Evolutionary conservation across 2,797 vertebrate genomes (phyloP).

Genomic region (Vespertilio murinus): DNA sequence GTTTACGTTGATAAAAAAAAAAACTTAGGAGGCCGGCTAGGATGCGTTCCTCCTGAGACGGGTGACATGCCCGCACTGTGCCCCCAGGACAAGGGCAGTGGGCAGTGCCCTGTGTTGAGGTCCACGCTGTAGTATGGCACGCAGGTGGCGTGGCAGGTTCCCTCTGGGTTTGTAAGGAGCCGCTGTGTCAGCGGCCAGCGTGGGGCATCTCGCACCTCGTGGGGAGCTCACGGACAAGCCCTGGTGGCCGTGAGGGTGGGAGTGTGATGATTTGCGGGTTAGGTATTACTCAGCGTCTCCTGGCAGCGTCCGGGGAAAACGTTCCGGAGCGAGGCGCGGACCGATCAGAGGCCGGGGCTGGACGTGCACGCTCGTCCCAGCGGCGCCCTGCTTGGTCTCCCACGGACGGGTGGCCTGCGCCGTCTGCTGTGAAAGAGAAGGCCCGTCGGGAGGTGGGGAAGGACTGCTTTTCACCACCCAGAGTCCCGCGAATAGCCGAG

Average conservation of each 20-base stretch:
- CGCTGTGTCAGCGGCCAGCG: slow-evolving; percentile 79
- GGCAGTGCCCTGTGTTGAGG: slow-evolving; percentile 66
- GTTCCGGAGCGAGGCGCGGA: slow-evolving; percentile 69
- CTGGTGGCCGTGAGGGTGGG: slow-evolving; percentile 77
- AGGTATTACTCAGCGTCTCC: slow-evolving; percentile 83
- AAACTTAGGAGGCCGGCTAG: slow-evolving; percentile 68
- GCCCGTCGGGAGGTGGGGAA: slow-evolving; percentile 42
- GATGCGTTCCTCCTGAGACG: slow-evolving; percentile 55
- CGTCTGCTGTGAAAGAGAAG: background rate
- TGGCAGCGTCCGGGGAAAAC: slow-evolving; percentile 80
- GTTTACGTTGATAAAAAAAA: slow-evolving; percentile 57
- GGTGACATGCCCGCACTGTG: no score
- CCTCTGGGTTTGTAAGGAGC: slow-evolving; percentile 71
- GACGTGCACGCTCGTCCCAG: slow-evolving; percentile 6
- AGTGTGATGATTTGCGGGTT: slow-evolving; percentile 82
- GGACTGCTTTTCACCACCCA: slow-evolving; percentile 22
- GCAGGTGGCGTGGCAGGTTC: slow-evolving; percentile 63
- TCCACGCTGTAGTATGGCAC: slow-evolving; percentile 63
- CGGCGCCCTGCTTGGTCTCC: slow-evolving; percentile 33
- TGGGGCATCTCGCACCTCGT: slow-evolving; percentile 72
- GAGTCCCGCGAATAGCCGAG: background rate
- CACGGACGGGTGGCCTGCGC: slow-evolving; percentile 12
- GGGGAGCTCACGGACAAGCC: slow-evolving; percentile 71
- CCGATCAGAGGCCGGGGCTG: slow-evolving; percentile 43
- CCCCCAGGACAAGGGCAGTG: no score